Evolutionary conservation across 2,797 vertebrate genomes (phyloP).

Genomic region (Sebastes steindachneri): DNA sequence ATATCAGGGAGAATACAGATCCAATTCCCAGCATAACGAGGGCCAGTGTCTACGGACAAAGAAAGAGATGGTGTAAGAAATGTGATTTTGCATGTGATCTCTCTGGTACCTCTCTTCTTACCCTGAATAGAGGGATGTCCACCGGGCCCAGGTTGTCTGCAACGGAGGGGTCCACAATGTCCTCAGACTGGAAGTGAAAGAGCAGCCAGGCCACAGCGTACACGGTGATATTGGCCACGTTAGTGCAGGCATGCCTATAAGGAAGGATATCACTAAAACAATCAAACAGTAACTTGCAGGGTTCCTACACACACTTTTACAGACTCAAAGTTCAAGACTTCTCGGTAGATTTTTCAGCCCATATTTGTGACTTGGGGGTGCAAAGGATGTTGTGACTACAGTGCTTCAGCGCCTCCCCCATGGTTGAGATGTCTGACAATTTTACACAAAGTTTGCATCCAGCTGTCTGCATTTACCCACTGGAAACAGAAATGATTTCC

Average conservation of each 20-base stretch:
- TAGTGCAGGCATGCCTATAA: constrained; percentile 89
- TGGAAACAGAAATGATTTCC: too few relatives aligned
- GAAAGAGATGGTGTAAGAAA: not conserved
- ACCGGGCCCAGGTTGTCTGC: constrained; percentile 76
- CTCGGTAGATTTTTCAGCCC: too few relatives aligned
- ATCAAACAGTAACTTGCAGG: too few relatives aligned
- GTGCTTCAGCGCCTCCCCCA: too few relatives aligned
- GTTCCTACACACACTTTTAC: too few relatives aligned
- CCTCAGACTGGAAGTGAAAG: constrained; percentile 83
- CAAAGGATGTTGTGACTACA: too few relatives aligned
- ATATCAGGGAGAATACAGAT: constrained; percentile 84
- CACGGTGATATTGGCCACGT: constrained; percentile 89
- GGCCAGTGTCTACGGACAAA: constrained; percentile 81
- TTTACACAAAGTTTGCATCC: too few relatives aligned
- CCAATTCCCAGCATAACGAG: constrained; percentile 84
- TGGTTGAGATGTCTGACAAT: too few relatives aligned
- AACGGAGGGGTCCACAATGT: constrained; percentile 1
- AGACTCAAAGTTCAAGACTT: too few relatives aligned
- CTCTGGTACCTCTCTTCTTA: constrained; percentile 48
- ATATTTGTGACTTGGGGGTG: too few relatives aligned
- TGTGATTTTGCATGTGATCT: not conserved
- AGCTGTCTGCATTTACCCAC: too few relatives aligned
- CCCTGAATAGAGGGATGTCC: constrained; percentile 87
- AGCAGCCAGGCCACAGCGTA: constrained; percentile 88
- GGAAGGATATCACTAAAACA: not conserved